A percentile compares a stretch with the other conserved stretches of the same genome.
Conservation (phyloP, 2,797 vertebrate species). For the Siniperca obscura region DNA sequence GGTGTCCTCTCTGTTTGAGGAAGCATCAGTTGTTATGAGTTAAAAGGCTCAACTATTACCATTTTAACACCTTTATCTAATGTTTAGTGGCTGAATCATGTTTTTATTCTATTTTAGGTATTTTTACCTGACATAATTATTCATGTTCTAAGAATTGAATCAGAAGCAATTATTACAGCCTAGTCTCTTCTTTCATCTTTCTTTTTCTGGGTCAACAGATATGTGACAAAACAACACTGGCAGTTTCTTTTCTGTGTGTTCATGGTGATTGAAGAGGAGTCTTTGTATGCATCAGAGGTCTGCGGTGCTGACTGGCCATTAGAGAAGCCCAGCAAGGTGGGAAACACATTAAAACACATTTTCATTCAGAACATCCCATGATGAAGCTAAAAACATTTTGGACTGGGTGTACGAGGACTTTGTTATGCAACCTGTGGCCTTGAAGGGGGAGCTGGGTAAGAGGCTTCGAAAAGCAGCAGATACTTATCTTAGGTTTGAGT, state of each 20-base stretch:
- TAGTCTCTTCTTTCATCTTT: neutral
- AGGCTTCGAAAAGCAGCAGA: neutral
- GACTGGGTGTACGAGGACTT: slow-evolving; percentile 5
- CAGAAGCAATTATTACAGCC: neutral
- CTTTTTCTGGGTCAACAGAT: slow-evolving; percentile 4
- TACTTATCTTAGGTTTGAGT: slow-evolving; percentile 15
- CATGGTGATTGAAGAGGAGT: neutral
- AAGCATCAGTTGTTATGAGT: slow-evolving; percentile 5
- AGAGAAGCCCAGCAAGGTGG: neutral
- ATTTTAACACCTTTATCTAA: neutral
- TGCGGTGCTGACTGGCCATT: neutral
- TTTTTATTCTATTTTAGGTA: neutral
- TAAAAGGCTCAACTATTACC: neutral
- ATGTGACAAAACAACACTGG: neutral
- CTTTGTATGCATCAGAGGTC: neutral
- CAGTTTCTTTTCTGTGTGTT: slow-evolving; percentile 4
- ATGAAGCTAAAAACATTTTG: slow-evolving; percentile 13
- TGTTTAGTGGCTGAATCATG: neutral
- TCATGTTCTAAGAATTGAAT: neutral
- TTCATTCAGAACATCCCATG: slow-evolving; percentile 8
- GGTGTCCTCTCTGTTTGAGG: slow-evolving; percentile 20
- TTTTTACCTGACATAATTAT: neutral
- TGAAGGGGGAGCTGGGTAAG: neutral
- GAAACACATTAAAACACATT: neutral
- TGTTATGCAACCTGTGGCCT: slow-evolving; percentile 25